These are phyloP conservation scores for Empidonax alnorum DNA, from an alignment of 2,113 vertebrate genomes.

Conservation along the genomic window DNA sequence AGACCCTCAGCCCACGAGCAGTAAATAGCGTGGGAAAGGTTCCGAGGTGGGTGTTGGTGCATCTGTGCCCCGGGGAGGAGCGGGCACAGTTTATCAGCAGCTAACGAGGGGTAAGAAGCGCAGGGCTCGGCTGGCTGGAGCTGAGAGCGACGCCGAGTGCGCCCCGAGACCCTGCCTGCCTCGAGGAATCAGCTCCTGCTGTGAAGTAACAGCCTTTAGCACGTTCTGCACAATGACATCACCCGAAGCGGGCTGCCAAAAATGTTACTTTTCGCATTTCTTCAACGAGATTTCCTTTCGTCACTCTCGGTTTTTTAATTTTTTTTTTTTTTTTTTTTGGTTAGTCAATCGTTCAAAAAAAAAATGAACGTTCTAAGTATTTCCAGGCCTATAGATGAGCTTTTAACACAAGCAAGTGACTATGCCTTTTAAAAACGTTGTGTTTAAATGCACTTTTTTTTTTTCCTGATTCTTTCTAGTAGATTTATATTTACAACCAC, in stretches of 20 bases:
- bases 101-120: constrained; percentile 31
- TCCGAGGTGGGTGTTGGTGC: not conserved
- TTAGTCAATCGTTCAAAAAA: constrained; percentile 41
- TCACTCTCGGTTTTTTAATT: not conserved
- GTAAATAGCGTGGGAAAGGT: not conserved
- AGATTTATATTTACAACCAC: constrained; percentile 27
- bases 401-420: constrained; percentile 54
- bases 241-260: constrained; percentile 66
- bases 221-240: constrained; percentile 74
- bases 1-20: not conserved
- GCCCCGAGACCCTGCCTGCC: constrained; percentile 53
- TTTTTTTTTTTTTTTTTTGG: constrained; percentile 9
- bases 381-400: constrained; percentile 64
- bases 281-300: constrained; percentile 67
- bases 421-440: constrained; percentile 21
- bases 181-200: constrained; percentile 53
- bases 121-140: constrained; percentile 40
- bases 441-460: not conserved
- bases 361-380: constrained; percentile 51
- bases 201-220: constrained; percentile 71
- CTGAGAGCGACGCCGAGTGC: constrained; percentile 49
- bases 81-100: not conserved
- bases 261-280: constrained; percentile 73
- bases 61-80: not conserved
- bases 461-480: constrained; percentile 24